Evolutionary conservation across 2,888 invertebrate genomes (phyloP).

Genomic region (Himalopsyche anomala): DNA sequence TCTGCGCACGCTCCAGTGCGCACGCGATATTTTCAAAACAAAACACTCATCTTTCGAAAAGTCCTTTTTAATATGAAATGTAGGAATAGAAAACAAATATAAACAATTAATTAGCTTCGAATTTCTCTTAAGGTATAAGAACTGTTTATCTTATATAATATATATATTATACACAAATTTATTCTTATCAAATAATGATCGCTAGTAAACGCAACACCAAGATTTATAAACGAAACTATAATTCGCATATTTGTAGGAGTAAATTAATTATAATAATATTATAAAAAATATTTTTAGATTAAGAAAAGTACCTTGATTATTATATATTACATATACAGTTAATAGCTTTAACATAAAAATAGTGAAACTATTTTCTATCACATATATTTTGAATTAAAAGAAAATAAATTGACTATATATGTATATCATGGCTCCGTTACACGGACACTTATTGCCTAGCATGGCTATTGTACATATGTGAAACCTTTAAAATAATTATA

Average conservation of each 20-base stretch:
- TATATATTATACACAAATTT: constrained; percentile 52
- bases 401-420: constrained; percentile 45
- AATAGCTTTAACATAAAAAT: constrained; percentile 65
- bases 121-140: constrained; percentile 57
- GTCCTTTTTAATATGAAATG: constrained; percentile 47
- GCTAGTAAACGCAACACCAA: constrained; percentile 66
- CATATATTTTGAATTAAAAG: constrained; percentile 65
- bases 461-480: constrained; percentile 39
- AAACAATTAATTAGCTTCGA: constrained; percentile 57
- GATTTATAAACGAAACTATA: constrained; percentile 64
- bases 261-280: constrained; percentile 52
- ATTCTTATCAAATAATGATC: constrained; percentile 54
- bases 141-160: constrained; percentile 47
- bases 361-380: constrained; percentile 65
- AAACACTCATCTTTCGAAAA: constrained; percentile 44
- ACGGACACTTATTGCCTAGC: constrained; percentile 28
- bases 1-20: constrained; percentile 44
- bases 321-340: constrained; percentile 61
- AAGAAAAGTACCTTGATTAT: constrained; percentile 65
- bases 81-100: constrained; percentile 44
- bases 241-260: constrained; percentile 63
- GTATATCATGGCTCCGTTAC: constrained; percentile 30
- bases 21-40: constrained; percentile 43
- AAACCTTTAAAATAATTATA: constrained; percentile 5
- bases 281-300: constrained; percentile 63